Base-by-base conservation (phyloP, 2,888 invertebrate genomes). In the Taenaris catops region DNA sequence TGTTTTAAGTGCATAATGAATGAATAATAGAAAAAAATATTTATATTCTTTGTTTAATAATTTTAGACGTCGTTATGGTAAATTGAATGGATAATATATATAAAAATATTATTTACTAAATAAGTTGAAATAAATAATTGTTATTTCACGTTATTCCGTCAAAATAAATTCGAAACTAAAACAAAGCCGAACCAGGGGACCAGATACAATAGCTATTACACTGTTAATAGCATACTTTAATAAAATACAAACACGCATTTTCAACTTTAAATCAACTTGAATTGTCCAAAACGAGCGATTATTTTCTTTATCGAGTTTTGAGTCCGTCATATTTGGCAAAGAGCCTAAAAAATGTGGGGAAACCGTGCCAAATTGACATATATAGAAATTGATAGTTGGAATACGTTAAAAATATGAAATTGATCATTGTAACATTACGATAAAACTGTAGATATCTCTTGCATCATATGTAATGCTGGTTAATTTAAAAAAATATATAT, bases 321-420 rank as follows among this genome's bases (percentile, higher is more conserved):
- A 37, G 31, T 21, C 24, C 31, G 25, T 31, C 40, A 36, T 27
- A 34, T 34, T 28, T 44, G 44, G 44, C 44, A 34, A 18, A 25
- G 41, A 38, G 41, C 44, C 44, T 38, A 44, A 41, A 43, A 31
- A 41, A 41, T 38, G 21, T 31, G 26, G 37, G 27, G 34, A 31
- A 28, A 19, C 41, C 12, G 37, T 34, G 44, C 44, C 44, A 44
- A 44, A 44, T 41, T 41, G 41, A 41, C 34, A 37, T 31, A 31
- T 20, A 41, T 41, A 41, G 19, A 25, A 44, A 44, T 40, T 37
- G 37, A 44, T 37, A 34, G 17, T 31, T 37, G 27, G 33, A 9
- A 29, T 29, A 41, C 34, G 25, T 32, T 24, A 31, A 32, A 32
- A 32, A 32, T 32, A 32, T 25, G 11, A 24, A 32, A 32, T 24